A percentile compares a stretch with the other conserved stretches of the same genome.
phyloP scores from a whole-genome alignment of 2,797 vertebrate genomes.

The Lagorchestes hirsutus region DNA sequence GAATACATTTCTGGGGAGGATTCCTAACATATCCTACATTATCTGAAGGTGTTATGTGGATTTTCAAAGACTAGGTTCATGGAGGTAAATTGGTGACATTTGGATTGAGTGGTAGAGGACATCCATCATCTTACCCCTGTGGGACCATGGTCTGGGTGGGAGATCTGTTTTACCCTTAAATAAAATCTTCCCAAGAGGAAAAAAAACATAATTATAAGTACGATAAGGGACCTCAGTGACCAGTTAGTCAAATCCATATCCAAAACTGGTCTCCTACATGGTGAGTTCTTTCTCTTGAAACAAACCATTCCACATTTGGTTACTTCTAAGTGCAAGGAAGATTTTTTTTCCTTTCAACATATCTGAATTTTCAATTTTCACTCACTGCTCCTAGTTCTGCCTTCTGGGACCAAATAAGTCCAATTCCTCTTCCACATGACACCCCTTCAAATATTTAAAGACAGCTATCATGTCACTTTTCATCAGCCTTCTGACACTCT shows the following conservation, averaged over 20 bases:
- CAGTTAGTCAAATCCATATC: background rate
- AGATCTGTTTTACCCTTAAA: slow-evolving; percentile 70
- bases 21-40: slow-evolving; percentile 87
- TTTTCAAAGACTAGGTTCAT: slow-evolving; percentile 52
- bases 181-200: slow-evolving; percentile 73
- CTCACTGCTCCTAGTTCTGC: background rate
- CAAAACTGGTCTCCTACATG: background rate
- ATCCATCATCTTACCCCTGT: slow-evolving; percentile 9
- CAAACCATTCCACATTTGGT: background rate
- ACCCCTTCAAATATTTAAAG: background rate
- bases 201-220: background rate
- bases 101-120: background rate
- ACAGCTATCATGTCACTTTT: background rate
- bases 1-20: slow-evolving; percentile 89
- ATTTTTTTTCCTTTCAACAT: background rate
- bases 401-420: background rate
- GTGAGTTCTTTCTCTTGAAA: background rate
- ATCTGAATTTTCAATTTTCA: background rate
- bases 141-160: slow-evolving; percentile 28
- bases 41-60: slow-evolving; percentile 75
- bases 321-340: background rate
- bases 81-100: slow-evolving; percentile 44
- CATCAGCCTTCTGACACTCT: background rate
- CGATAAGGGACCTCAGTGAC: background rate
- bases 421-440: background rate